A percentile compares a stretch with the other conserved stretches of the same genome.
Evolutionary conservation across 92 coral and sea anemone species (phyloP).

Genomic region (Scolanthus callimorphus): DNA sequence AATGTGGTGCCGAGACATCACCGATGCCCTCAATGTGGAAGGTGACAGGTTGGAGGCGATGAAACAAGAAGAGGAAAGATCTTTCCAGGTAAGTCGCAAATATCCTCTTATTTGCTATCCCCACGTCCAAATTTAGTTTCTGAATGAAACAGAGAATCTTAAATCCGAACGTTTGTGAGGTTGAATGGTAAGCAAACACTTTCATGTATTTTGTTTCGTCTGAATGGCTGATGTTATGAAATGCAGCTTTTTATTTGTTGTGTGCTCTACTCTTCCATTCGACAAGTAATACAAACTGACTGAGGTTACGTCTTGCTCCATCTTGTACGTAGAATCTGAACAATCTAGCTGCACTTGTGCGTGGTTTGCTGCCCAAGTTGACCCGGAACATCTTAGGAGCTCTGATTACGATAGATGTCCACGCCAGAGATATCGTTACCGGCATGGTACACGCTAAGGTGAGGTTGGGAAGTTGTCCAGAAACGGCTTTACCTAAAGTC

Average conservation of each 20-base stretch:
- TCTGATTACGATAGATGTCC: slow-evolving; percentile 95
- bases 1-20: slow-evolving; percentile 97
- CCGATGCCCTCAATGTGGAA: slow-evolving; percentile 80
- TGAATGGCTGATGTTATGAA: too few species aligned
- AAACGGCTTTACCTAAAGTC: too few species aligned
- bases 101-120: too few species aligned
- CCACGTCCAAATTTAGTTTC: too few species aligned
- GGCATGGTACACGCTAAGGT: slow-evolving; percentile 92
- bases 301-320: not conserved
- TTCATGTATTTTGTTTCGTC: too few species aligned
- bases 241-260: too few species aligned
- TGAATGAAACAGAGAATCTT: too few species aligned
- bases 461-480: too few species aligned
- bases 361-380: slow-evolving; percentile 97
- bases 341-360: slow-evolving; percentile 94
- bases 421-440: slow-evolving; percentile 92
- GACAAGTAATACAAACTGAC: too few species aligned
- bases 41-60: slow-evolving; percentile 87
- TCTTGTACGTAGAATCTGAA: slow-evolving; percentile 91
- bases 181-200: too few species aligned
- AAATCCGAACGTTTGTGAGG: too few species aligned
- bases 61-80: slow-evolving; percentile 67
- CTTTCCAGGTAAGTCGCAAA: slow-evolving; percentile 72
- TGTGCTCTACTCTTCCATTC: too few species aligned
- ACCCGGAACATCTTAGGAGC: slow-evolving; percentile 95